phyloP scores from a whole-genome alignment of 2,797 vertebrate genomes.

The Rhinatrema bivittatum region DNA sequence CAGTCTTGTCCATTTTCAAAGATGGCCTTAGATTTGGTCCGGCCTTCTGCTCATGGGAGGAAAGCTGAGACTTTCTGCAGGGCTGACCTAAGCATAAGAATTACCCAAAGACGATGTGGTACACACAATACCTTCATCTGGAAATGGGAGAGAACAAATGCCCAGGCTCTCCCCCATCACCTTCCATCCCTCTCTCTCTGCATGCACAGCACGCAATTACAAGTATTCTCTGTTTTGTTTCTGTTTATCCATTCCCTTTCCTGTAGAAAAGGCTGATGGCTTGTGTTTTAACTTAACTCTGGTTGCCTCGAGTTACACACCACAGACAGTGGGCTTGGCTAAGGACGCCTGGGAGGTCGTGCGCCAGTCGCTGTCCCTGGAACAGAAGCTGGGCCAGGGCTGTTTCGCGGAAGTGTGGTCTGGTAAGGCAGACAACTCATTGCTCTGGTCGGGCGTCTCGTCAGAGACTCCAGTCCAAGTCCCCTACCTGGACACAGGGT shows the following conservation, averaged over 20 bases:
- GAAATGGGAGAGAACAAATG: too few relatives aligned
- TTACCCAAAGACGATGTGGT: too few relatives aligned
- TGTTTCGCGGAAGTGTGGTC: slow-evolving; percentile 98
- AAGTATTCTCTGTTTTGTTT: slow-evolving; percentile 76
- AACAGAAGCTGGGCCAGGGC: slow-evolving; percentile 92
- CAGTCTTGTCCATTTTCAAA: too few relatives aligned
- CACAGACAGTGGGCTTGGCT: slow-evolving; percentile 93
- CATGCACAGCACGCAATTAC: slow-evolving; percentile 72
- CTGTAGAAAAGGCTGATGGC: slow-evolving; percentile 92
- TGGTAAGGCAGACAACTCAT: slow-evolving; percentile 84
- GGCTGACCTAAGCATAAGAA: too few relatives aligned
- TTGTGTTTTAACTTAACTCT: slow-evolving; percentile 95
- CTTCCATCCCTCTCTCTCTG: slow-evolving; percentile 72
- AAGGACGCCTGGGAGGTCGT: slow-evolving; percentile 96
- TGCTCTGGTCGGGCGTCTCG: too few relatives aligned
- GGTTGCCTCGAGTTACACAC: slow-evolving; percentile 85
- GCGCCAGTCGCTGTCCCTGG: slow-evolving; percentile 77
- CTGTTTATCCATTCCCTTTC: slow-evolving; percentile 74
- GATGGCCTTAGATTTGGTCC: too few relatives aligned
- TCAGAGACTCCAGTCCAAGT: too few relatives aligned
- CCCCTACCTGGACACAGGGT: too few relatives aligned
- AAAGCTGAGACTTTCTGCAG: too few relatives aligned
- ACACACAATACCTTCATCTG: too few relatives aligned
- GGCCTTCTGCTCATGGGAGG: too few relatives aligned
- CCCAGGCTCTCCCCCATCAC: too few relatives aligned